Conservation (phyloP, 2,888 invertebrate species). For the Homarus gammarus region DNA sequence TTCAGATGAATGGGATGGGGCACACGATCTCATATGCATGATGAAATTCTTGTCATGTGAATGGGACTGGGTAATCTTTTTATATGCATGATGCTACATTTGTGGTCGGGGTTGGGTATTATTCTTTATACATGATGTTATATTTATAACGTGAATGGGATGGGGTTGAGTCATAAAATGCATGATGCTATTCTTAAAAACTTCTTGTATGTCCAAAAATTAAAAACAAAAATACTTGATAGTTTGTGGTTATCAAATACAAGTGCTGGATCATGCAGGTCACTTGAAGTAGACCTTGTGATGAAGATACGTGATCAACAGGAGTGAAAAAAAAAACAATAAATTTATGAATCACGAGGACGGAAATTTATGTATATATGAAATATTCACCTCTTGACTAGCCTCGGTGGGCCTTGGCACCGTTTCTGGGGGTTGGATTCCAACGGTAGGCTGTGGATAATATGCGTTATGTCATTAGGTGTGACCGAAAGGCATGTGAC, state of each 20-base stretch:
- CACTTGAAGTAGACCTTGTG: slow-evolving; percentile 1
- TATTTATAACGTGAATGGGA: too few species aligned
- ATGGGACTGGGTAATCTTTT: too few species aligned
- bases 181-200: not conserved
- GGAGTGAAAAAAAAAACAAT: not conserved
- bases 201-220: not conserved
- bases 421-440: slow-evolving; percentile 44
- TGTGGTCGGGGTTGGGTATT: too few species aligned
- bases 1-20: slow-evolving; percentile 3
- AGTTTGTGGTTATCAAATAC: not conserved
- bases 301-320: not conserved
- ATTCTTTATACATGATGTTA: too few species aligned
- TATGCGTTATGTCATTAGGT: not conserved
- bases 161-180: not conserved
- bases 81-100: too few species aligned
- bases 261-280: slow-evolving; percentile 7
- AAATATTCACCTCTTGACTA: slow-evolving; percentile 63
- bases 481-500: not conserved
- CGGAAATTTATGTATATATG: slow-evolving; percentile 6
- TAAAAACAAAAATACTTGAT: not conserved
- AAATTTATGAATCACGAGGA: not conserved
- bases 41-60: not conserved
- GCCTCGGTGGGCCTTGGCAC: slow-evolving; percentile 37
- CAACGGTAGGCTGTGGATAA: slow-evolving; percentile 56
- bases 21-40: not conserved